These are phyloP conservation scores for Seladonia tumulorum DNA, from an alignment of 2,888 invertebrate genomes.

Conservation along the genomic window DNA sequence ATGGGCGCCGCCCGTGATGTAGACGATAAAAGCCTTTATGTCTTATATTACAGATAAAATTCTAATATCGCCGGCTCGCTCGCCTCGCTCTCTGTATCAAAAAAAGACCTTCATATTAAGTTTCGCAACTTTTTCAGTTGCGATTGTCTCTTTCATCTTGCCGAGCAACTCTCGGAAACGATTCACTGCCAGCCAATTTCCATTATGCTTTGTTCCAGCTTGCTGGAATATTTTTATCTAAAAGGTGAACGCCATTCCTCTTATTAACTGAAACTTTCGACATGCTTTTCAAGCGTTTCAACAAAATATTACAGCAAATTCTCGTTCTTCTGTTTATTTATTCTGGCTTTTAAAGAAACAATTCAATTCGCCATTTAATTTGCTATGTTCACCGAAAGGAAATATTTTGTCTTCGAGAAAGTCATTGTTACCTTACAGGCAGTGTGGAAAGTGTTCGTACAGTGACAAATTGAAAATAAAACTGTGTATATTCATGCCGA, in stretches of 20 bases:
- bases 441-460: no score
- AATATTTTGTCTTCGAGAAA: no score
- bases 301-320: not conserved
- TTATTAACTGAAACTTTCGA: not conserved
- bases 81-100: conserved; percentile 6
- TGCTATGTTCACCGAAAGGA: no score
- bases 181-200: conserved; percentile 4
- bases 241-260: not conserved
- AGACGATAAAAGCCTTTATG: conserved; percentile 40
- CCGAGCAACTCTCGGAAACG: conserved; percentile 1
- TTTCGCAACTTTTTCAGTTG: not conserved
- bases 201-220: not conserved
- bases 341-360: no score
- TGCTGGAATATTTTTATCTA: not conserved
- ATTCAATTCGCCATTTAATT: no score
- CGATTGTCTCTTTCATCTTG: conserved; percentile 35
- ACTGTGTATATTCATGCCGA: no score
- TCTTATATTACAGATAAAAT: conserved; percentile 24
- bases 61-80: conserved; percentile 23
- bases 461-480: no score
- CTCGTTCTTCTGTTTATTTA: not conserved
- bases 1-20: not conserved
- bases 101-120: conserved; percentile 35
- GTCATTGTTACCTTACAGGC: no score
- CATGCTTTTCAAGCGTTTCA: not conserved